Conservation (phyloP, 2,888 invertebrate species). For the Volucella inflata region DNA sequence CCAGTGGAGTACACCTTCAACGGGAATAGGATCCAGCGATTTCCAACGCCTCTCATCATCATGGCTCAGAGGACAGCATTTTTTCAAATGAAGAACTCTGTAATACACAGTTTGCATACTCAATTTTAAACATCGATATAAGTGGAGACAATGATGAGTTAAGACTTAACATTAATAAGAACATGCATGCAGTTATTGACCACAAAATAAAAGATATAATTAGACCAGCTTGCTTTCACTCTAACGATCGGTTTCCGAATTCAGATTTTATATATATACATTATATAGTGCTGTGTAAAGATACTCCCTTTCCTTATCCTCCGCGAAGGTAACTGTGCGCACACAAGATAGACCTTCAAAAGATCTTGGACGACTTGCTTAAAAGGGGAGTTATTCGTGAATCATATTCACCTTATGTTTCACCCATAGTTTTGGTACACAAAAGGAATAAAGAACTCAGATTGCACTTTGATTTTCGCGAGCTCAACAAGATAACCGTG, state of each 20-base stretch:
- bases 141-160: background rate
- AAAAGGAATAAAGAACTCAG: background rate
- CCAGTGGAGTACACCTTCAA: background rate
- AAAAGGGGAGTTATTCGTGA: background rate
- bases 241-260: background rate
- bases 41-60: background rate
- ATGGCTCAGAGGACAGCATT: background rate
- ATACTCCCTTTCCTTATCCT: background rate
- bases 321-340: background rate
- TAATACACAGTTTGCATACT: background rate
- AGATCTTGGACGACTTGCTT: background rate
- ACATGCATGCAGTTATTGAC: background rate
- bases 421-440: background rate
- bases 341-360: background rate
- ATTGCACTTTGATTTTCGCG: background rate
- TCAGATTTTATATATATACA: background rate
- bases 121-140: background rate
- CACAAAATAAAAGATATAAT: conserved; percentile 1
- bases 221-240: conserved; percentile 1
- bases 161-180: no score
- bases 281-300: background rate
- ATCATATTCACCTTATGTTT: background rate
- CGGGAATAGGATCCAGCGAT: background rate
- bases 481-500: background rate
- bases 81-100: background rate